Conservation (phyloP, 1,140 invertebrate genomes). For the Penaeus chinensis region DNA sequence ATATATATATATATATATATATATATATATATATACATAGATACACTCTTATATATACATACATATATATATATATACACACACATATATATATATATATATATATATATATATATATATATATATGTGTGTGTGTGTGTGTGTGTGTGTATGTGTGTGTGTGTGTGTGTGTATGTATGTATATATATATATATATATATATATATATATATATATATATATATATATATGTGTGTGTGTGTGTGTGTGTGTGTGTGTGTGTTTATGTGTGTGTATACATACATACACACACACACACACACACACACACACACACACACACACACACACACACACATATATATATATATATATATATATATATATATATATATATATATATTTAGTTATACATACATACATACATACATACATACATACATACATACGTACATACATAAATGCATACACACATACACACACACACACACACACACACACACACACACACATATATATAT, state of each 20-base stretch:
- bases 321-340: neutral
- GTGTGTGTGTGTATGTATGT: conserved; percentile 8
- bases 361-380: conserved; percentile 8
- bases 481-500: no score
- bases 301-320: neutral
- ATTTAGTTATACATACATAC: neutral
- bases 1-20: conserved; percentile 17
- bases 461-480: no score
- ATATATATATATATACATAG: conserved; percentile 14
- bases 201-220: conserved; percentile 19
- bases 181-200: conserved; percentile 26
- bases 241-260: neutral
- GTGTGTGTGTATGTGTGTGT: conserved; percentile 26
- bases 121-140: conserved; percentile 9
- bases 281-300: neutral
- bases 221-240: neutral
- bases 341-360: conserved; percentile 28
- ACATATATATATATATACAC: conserved; percentile 12
- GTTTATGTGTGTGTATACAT: neutral
- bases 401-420: neutral
- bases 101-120: conserved; percentile 21
- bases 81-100: conserved; percentile 1
- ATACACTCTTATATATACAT: conserved; percentile 3
- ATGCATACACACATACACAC: neutral
- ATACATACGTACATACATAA: neutral